Evolutionary conservation across 2,888 invertebrate species (phyloP), one percentile per base, ranked within the genome.

Genomic region (Notodonta dromedarius): DNA sequence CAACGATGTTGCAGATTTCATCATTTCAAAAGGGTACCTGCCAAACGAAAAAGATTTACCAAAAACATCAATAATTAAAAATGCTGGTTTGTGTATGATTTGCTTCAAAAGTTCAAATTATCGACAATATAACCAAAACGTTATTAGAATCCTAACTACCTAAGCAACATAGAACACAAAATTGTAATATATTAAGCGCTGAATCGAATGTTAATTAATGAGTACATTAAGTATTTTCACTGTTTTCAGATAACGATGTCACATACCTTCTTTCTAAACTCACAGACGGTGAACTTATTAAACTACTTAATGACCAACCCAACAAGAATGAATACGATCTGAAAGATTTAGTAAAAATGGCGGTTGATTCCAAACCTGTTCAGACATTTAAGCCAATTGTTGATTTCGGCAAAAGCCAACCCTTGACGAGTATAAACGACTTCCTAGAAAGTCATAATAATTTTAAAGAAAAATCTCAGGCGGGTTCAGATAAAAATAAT

Each of bases 201-300:
- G 24, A 24, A 24, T 24, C 1, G 24, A 1, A 24, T 24, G 24
- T 24, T 24, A 24, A 50, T 8, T 35, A 5, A 35, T 35, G 35
- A 35, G 2, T 35, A 14, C n/a, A 46, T 48, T 24, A 51, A 24
- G 11, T 53, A 54, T 61, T 13, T 46, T 39, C 9, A 50, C 46
- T 50, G 69, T 69, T 77, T 82, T 44, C 75, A 91, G 92, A 83
- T 65, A 84, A 83, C 59, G 89, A 91, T 55, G 81, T 79, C 9
- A 85, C 86, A 1, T 89, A 87, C 70, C 68, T 92, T 58, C 80
- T 93, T 54, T 90, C 93, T 2, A 91, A 91, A 71, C 76, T 93
- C 66, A 83, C 89, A 11, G 90, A 93, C 60, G 79, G 85, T 53
- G 89, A 91, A 58, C 80, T 93, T 13, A 70, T 92, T 48, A 86